A percentile compares a stretch with the other conserved stretches of the same genome.
phyloP scores from a whole-genome alignment of 2,113 vertebrate species.

The Prionailurus bengalensis region DNA sequence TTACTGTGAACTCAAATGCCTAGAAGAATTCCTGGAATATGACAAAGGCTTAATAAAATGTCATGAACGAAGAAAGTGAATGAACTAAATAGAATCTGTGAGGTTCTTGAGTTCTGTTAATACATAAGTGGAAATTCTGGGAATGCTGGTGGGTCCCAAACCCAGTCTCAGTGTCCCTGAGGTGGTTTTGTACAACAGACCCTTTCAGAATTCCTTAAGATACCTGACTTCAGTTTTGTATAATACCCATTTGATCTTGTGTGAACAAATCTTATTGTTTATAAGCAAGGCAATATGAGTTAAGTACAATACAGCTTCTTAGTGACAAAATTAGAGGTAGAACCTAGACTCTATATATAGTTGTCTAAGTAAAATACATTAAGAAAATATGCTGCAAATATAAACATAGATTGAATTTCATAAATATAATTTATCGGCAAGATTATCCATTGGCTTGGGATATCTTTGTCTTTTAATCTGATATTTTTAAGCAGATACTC shows the following conservation, averaged over 20 bases:
- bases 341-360: background rate
- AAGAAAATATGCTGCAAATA: background rate
- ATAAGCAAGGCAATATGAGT: background rate
- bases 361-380: background rate
- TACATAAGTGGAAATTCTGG: background rate
- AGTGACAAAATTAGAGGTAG: background rate
- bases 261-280: background rate
- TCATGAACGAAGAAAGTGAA: background rate
- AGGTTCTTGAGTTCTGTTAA: background rate
- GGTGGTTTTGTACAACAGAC: background rate
- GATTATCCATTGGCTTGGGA: background rate
- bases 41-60: background rate
- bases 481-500: background rate
- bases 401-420: background rate
- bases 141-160: background rate
- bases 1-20: background rate
- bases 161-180: background rate
- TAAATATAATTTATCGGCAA: conserved; percentile 46
- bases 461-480: background rate
- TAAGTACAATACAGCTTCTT: background rate
- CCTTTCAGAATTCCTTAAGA: background rate
- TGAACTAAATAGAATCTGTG: background rate
- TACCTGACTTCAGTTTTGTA: background rate
- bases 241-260: background rate
- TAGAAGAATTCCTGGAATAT: background rate